These are phyloP conservation scores for Urechis unicinctus DNA, from an alignment of 2,888 invertebrate genomes.

Conservation along the genomic window DNA sequence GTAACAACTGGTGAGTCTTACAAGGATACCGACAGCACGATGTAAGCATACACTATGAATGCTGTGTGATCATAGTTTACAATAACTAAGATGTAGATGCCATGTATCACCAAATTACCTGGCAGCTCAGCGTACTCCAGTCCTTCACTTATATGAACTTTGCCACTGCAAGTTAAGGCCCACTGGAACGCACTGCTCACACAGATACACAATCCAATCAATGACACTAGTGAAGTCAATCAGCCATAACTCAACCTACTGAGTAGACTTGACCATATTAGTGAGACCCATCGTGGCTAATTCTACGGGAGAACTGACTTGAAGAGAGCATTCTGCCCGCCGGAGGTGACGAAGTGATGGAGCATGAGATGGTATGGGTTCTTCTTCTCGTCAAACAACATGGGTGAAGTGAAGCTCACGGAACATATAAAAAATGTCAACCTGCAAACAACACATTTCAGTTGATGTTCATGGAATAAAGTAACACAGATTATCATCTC, in stretches of 20 bases:
- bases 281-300: too few relatives aligned
- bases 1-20: too few relatives aligned
- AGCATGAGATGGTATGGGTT: slow-evolving; percentile 79
- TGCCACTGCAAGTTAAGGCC: slow-evolving; percentile 51
- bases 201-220: too few relatives aligned
- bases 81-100: neutral
- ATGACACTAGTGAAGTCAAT: too few relatives aligned
- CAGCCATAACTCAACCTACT: too few relatives aligned
- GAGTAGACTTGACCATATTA: too few relatives aligned
- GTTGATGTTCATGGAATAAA: too few relatives aligned
- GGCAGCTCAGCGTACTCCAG: slow-evolving; percentile 63
- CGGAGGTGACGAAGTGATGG: slow-evolving; percentile 69
- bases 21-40: too few relatives aligned
- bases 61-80: too few relatives aligned
- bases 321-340: slow-evolving; percentile 67
- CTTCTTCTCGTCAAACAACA: slow-evolving; percentile 79
- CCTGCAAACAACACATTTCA: slow-evolving; percentile 47
- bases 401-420: slow-evolving; percentile 75
- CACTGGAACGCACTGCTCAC: slow-evolving; percentile 63
- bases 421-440: slow-evolving; percentile 77
- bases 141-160: slow-evolving; percentile 56
- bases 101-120: slow-evolving; percentile 26
- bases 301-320: slow-evolving; percentile 43
- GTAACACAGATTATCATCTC: too few relatives aligned
- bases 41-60: too few relatives aligned